Evolutionary conservation across 2,797 vertebrate species (phyloP).

Genomic region (Ceryle rudis): DNA sequence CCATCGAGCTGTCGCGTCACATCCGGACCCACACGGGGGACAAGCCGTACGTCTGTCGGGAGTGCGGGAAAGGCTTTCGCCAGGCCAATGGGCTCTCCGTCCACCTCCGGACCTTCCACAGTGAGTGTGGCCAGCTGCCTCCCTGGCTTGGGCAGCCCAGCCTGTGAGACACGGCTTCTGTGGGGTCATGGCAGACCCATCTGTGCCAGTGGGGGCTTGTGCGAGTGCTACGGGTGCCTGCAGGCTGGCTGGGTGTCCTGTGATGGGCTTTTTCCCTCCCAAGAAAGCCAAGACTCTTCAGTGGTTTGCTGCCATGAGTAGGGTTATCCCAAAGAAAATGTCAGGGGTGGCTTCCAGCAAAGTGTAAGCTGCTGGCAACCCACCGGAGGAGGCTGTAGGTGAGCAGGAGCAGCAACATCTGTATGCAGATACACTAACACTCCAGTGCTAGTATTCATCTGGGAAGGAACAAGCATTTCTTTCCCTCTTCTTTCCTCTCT

Average conservation of each 20-base stretch:
- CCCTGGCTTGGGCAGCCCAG: not conserved
- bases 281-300: not conserved
- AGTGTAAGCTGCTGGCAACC: not conserved
- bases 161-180: fast-evolving
- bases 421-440: not conserved
- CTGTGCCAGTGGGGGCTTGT: not conserved
- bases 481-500: not conserved
- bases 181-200: fast-evolving
- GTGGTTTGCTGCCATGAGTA: not conserved
- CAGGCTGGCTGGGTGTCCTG: not conserved
- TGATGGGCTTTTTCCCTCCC: not conserved
- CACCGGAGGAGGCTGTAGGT: fast-evolving
- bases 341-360: not conserved
- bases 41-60: slow-evolving; percentile 89
- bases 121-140: slow-evolving; percentile 73
- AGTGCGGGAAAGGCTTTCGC: slow-evolving; percentile 92
- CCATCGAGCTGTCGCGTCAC: slow-evolving; percentile 89
- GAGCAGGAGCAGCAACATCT: not conserved
- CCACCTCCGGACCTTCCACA: slow-evolving; percentile 90
- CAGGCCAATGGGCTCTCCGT: slow-evolving; percentile 91
- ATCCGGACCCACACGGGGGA: slow-evolving; percentile 90
- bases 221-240: not conserved
- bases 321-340: not conserved
- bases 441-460: not conserved
- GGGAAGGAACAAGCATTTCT: not conserved